Evolutionary conservation across 2,888 invertebrate species (phyloP).

Genomic region (Acrobasis suavella): DNA sequence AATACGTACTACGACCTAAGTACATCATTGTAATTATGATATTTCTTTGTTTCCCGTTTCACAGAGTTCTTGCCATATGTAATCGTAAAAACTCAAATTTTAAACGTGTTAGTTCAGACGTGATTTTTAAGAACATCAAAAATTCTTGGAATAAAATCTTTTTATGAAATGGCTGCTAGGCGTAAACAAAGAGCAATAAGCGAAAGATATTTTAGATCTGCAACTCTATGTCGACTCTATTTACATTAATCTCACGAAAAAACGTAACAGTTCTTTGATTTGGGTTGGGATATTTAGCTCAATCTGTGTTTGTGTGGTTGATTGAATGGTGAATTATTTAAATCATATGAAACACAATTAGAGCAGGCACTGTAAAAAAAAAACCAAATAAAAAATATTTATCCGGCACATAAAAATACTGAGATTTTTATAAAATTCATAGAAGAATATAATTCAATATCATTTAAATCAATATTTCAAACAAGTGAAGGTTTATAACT

Average conservation of each 20-base stretch:
- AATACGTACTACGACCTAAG: slow-evolving; percentile 21
- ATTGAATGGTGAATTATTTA: too few species aligned
- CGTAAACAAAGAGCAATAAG: neutral
- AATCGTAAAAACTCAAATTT: slow-evolving; percentile 30
- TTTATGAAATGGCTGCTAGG: neutral
- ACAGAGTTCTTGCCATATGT: slow-evolving; percentile 33
- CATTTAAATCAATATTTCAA: too few species aligned
- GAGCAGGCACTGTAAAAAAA: too few species aligned
- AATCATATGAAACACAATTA: too few species aligned
- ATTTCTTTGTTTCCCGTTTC: slow-evolving; percentile 40
- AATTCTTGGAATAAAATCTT: neutral
- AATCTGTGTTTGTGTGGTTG: too few species aligned
- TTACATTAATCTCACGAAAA: neutral
- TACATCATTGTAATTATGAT: slow-evolving; percentile 25
- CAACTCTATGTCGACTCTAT: neutral
- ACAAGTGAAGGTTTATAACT: too few species aligned
- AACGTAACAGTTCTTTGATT: too few species aligned
- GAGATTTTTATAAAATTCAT: too few species aligned
- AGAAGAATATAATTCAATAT: too few species aligned
- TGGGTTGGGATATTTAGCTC: too few species aligned
- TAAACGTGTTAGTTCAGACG: neutral
- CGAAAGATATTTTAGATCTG: neutral
- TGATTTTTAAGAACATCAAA: neutral
- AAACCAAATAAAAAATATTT: too few species aligned
- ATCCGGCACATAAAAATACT: too few species aligned